A percentile compares a stretch with the other conserved stretches of the same genome.
These are phyloP conservation scores for Illadopsis cleaveri DNA, from an alignment of 2,113 vertebrate species.

Conservation along the genomic window DNA sequence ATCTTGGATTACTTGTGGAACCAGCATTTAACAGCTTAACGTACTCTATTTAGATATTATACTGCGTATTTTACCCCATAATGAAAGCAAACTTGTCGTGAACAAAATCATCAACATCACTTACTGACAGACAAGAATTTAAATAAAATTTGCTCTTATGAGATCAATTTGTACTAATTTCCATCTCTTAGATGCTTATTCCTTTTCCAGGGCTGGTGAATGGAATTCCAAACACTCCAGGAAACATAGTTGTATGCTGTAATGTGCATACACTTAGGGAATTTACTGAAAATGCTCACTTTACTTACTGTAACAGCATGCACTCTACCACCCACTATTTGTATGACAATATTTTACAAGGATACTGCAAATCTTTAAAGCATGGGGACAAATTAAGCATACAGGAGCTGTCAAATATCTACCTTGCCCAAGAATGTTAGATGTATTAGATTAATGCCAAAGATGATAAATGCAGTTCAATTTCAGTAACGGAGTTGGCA, in stretches of 20 bases:
- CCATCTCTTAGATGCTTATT: background rate
- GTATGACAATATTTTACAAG: constrained; percentile 22
- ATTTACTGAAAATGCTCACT: constrained; percentile 15
- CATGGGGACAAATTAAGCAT: background rate
- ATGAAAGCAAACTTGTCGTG: background rate
- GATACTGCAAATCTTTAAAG: background rate
- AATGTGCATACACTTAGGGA: background rate
- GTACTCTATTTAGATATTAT: constrained; percentile 28
- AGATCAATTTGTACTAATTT: constrained; percentile 29
- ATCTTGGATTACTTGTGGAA: constrained; percentile 10
- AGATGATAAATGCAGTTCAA: background rate
- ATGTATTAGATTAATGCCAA: background rate
- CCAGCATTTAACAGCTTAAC: constrained; percentile 27
- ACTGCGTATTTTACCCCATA: constrained; percentile 3
- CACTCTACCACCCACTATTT: background rate
- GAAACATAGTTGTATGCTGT: background rate
- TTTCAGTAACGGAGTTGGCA: background rate
- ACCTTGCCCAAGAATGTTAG: background rate
- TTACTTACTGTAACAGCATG: background rate
- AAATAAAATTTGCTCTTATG: constrained; percentile 17
- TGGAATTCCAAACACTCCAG: background rate
- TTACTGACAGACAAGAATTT: constrained; percentile 22
- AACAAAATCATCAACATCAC: constrained; percentile 25
- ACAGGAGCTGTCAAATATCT: background rate
- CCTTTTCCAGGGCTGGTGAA: background rate